Conservation (phyloP, 2,113 vertebrate genomes). For the Pomatostomus ruficeps region DNA sequence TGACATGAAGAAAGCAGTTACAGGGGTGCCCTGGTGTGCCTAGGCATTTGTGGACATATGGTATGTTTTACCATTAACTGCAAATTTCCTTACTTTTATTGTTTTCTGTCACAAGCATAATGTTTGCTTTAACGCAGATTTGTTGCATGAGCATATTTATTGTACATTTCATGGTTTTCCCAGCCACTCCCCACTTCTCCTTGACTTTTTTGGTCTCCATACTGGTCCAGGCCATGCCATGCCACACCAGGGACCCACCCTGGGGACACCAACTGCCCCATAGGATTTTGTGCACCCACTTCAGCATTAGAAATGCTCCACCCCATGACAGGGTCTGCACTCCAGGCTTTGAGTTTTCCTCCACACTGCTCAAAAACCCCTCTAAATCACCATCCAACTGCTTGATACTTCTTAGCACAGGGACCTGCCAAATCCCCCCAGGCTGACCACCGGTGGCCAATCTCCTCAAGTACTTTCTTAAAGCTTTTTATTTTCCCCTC, state of each 20-base stretch:
- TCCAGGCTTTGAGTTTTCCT: background rate
- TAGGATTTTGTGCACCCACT: background rate
- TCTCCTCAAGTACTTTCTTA: background rate
- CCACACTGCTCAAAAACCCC: background rate
- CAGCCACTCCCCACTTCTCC: background rate
- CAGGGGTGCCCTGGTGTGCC: background rate
- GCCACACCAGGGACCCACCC: background rate
- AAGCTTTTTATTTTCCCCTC: background rate
- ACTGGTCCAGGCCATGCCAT: background rate
- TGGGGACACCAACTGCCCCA: rapidly evolving
- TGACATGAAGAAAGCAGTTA: slow-evolving; percentile 32
- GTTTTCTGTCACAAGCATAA: background rate
- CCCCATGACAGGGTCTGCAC: rapidly evolving
- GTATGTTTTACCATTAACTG: slow-evolving; percentile 24
- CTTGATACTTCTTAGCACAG: background rate
- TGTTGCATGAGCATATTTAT: background rate
- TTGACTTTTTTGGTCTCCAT: background rate
- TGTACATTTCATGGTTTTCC: background rate
- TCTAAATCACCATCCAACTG: background rate
- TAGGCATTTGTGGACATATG: background rate
- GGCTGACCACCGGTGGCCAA: background rate
- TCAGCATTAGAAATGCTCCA: background rate
- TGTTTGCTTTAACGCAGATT: background rate
- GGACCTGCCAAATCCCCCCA: background rate
- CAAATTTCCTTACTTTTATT: slow-evolving; percentile 38